A percentile compares a stretch with the other conserved stretches of the same genome.
Conservation (phyloP, 2,888 invertebrate genomes). For the Leucophenga maculata region DNA sequence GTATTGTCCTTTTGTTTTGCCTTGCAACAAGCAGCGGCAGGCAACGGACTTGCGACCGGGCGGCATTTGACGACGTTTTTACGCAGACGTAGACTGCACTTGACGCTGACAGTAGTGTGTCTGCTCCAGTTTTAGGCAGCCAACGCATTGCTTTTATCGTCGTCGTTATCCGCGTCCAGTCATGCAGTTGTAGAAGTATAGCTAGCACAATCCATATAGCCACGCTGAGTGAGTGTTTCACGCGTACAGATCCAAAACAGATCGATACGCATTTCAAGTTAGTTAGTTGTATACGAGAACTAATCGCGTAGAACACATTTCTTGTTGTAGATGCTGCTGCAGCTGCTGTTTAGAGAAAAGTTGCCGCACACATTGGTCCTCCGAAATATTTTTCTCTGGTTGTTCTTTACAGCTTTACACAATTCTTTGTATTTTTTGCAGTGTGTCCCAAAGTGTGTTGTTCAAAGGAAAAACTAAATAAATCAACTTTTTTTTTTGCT, state of each 20-base stretch:
- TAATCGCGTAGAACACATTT: constrained; percentile 7
- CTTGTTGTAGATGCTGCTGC: background rate
- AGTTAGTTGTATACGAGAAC: background rate
- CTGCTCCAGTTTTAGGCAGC: background rate
- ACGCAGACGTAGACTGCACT: constrained; percentile 9
- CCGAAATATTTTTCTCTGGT: background rate
- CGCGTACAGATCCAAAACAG: too few relatives aligned
- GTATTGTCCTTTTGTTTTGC: background rate
- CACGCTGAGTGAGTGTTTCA: background rate
- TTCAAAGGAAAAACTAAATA: constrained; percentile 22
- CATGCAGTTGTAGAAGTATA: background rate
- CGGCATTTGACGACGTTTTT: constrained; percentile 20
- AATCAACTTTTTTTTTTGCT: constrained; percentile 1
- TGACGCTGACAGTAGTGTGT: background rate
- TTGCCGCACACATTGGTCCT: background rate
- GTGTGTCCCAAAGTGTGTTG: constrained; percentile 12
- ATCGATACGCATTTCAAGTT: background rate
- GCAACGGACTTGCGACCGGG: constrained; percentile 1
- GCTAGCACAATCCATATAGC: background rate
- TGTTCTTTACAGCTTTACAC: background rate
- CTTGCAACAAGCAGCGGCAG: background rate
- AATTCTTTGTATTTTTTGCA: background rate
- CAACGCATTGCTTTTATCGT: background rate
- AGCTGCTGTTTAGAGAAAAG: background rate
- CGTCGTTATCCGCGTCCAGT: constrained; percentile 12